Evolutionary conservation across 1,140 invertebrate genomes (phyloP), one percentile per base, ranked within the genome.

Genomic region (Apis dorsata): DNA sequence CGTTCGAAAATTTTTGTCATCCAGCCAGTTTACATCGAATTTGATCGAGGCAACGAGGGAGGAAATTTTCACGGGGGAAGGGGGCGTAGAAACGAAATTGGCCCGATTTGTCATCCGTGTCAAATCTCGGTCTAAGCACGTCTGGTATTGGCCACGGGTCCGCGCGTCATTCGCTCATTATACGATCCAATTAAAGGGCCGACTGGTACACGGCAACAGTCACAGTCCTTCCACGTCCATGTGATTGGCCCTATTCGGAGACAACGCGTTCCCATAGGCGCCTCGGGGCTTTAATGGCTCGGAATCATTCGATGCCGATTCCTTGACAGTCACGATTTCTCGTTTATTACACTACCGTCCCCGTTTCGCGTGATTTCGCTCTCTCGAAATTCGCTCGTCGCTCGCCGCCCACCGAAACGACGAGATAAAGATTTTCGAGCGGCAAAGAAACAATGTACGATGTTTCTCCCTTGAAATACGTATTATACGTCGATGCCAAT

Each of bases 201-300:
- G 84, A 88, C 87, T 88, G 79, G 85, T 89, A 91, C 89, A 90
- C 88, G 89, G 90, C 91, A 93, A 93, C 90, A 92, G 89, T 92
- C 91, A 89, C 86, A 78, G 79, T 86, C 81, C 87, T 91, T 86
- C 87, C 84, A 28, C 28, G 88, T 90, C 87, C 86, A 82, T 81
- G 86, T 78, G 49, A 94, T 94, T 94, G 87, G 93, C 93, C 89
- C 92, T 93, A 94, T 94, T 93, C 92, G 86, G 89, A 91, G 92
- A 93, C 91, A 91, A 88, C 93, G 93, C 93, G 93, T 94, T 92
- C 81, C 89, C 86, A 89, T 90, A 71, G 85, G 88, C 86, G 90
- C 92, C 93, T 90, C 86, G 83, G 89, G 91, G 90, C 88, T 89
- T 78, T 51, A 85, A 84, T 75, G 80, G 83, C 87, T 85, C 87